Conservation (phyloP, 2,113 vertebrate species). For the Megalops atlanticus region DNA sequence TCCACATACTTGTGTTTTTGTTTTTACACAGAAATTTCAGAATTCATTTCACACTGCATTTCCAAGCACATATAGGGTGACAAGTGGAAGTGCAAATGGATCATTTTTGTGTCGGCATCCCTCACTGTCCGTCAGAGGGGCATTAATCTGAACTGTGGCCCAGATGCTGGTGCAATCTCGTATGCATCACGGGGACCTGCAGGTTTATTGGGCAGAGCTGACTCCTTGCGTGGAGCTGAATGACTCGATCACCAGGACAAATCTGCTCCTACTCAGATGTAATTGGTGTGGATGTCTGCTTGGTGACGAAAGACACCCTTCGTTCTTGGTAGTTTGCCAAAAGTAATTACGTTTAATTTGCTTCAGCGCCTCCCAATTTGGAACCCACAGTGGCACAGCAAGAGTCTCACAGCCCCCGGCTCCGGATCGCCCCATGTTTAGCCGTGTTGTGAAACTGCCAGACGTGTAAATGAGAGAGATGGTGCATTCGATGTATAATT, state of each 20-base stretch:
- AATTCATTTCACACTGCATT: too few relatives aligned
- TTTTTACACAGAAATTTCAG: too few relatives aligned
- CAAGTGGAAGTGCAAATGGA: too few relatives aligned
- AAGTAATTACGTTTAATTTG: constrained; percentile 41
- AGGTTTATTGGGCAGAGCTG: not conserved
- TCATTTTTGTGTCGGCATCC: too few relatives aligned
- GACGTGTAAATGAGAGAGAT: not conserved
- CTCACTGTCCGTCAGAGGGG: too few relatives aligned
- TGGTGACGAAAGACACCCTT: not conserved
- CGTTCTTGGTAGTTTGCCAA: constrained; percentile 25
- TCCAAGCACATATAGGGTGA: too few relatives aligned
- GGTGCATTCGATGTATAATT: not conserved
- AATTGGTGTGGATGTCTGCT: constrained; percentile 40
- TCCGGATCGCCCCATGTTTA: not conserved
- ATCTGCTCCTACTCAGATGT: constrained; percentile 37
- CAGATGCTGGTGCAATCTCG: too few relatives aligned
- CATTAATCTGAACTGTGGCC: too few relatives aligned
- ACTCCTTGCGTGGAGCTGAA: not conserved
- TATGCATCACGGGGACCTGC: too few relatives aligned
- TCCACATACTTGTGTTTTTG: too few relatives aligned
- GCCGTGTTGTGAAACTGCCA: not conserved
- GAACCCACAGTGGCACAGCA: not conserved
- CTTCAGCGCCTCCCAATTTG: constrained; percentile 7
- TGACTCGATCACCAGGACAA: constrained; percentile 25
- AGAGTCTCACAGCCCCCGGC: not conserved